Base-by-base conservation (phyloP, 2,113 vertebrate genomes). In the Xenopus tropicalis region DNA sequence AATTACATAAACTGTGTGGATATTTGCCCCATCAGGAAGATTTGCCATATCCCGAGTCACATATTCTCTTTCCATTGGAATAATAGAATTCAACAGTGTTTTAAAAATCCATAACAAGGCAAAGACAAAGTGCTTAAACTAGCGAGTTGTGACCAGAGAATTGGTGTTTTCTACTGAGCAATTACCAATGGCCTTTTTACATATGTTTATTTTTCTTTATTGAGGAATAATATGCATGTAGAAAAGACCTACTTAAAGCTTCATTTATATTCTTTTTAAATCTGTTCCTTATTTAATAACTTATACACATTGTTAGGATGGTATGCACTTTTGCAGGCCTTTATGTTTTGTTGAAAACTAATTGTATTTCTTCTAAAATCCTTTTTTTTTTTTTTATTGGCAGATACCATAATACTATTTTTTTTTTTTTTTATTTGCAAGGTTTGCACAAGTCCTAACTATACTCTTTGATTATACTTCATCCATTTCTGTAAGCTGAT, bases 241-340 rank as follows among this genome's bases (percentile, higher is more conserved):
- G 87, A 88, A 87, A 87, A 92, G 86, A 92, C 88, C 91, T 94
- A 88, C 91, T 87, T 91, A 91, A 90, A 83, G 80, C 86, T 87
- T 93, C 90, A 89, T 87, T 90, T 93, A 90, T 93, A 90, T 93
- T 90, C 91, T 91, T 93, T 76, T 93, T 88, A 91, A 92, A 91
- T 88, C 83, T 90, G 71, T 87, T 91, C 86, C 89, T 94, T 93
- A 95, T 95, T 94, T 93, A 94, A 94, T 94, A 93, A 93, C 88
- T 95, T 93, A 93, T 91, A 85, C 91, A 90, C 84, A 74, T 85
- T 88, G 84, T 90, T 91, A 89, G 90, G 92, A 89, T 87, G 87
- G 80, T 93, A 89, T 88, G 86, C 72, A 63, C 88, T 90, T 89
- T 91, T 91, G 84, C 88, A 88, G 87, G 83, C 84, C 86, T 90